Conservation (phyloP, 2,888 invertebrate genomes). For the Alsophila aescularia region DNA sequence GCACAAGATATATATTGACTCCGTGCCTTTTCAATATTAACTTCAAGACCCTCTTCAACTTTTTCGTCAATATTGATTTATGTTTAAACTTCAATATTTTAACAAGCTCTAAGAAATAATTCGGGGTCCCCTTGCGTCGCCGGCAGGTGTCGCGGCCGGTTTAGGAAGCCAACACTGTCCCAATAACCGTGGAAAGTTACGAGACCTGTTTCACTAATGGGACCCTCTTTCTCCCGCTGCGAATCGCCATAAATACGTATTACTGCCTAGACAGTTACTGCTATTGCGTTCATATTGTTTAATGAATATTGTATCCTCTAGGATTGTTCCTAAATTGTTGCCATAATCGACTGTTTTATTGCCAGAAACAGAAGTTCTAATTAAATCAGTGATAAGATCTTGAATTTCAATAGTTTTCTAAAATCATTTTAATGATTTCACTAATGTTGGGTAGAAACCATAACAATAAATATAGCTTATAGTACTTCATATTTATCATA, state of each 20-base stretch:
- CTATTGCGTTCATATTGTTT: conserved; percentile 22
- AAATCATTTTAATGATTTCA: conserved; percentile 10
- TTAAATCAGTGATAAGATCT: conserved; percentile 20
- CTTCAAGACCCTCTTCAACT: background rate
- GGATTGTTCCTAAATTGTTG: background rate
- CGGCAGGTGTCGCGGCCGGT: conserved; percentile 67
- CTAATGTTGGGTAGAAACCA: conserved; percentile 12
- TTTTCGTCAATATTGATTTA: conserved; percentile 29
- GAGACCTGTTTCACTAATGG: conserved; percentile 60
- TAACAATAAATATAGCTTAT: conserved; percentile 29
- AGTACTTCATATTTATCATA: conserved; percentile 16
- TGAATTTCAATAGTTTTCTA: conserved; percentile 11
- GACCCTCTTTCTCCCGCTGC: conserved; percentile 38
- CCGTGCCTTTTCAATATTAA: conserved; percentile 1
- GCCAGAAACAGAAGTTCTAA: conserved; percentile 5
- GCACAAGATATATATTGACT: background rate
- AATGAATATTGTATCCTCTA: conserved; percentile 5
- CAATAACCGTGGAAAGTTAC: conserved; percentile 58
- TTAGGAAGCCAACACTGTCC: conserved; percentile 53
- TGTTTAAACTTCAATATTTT: conserved; percentile 33
- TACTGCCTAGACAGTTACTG: conserved; percentile 31
- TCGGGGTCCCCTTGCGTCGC: conserved; percentile 48
- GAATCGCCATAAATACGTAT: conserved; percentile 37
- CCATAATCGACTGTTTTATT: background rate
- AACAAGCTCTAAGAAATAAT: conserved; percentile 49